Evolutionary conservation across 2,797 vertebrate species (phyloP).

Genomic region (Rhynchotus rufescens): DNA sequence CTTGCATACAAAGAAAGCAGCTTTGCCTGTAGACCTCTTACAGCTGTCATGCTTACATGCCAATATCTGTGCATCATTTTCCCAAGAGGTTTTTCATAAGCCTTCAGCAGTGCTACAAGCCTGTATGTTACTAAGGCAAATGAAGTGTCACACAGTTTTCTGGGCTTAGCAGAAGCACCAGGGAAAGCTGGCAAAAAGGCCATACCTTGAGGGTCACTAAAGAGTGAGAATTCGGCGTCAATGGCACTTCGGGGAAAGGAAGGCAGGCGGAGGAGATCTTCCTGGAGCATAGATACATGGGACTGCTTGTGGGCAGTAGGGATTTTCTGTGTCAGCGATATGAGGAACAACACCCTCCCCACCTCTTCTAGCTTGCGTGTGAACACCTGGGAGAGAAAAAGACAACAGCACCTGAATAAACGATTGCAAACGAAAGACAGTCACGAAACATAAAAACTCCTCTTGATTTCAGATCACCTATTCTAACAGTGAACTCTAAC

Average conservation of each 20-base stretch:
- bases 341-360: constrained; percentile 95
- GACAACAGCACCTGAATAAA: not conserved
- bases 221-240: constrained; percentile 96
- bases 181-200: not conserved
- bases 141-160: not conserved
- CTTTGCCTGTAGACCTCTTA: not conserved
- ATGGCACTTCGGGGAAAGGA: constrained; percentile 97
- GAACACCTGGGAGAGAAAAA: constrained; percentile 86
- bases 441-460: not conserved
- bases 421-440: not conserved
- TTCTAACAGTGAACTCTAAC: not conserved
- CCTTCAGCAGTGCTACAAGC: not conserved
- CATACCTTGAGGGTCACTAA: constrained; percentile 93
- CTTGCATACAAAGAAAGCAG: not conserved
- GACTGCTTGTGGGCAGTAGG: constrained; percentile 96
- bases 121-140: not conserved
- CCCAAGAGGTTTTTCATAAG: not conserved
- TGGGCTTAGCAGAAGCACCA: not conserved
- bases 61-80: not conserved
- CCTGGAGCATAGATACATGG: constrained; percentile 97
- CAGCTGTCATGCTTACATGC: not conserved
- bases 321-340: constrained; percentile 95
- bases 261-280: constrained; percentile 95
- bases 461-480: not conserved
- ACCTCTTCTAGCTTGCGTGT: constrained; percentile 98